Conservation (phyloP, 2,888 invertebrate genomes). For the Cotesia congregata region DNA sequence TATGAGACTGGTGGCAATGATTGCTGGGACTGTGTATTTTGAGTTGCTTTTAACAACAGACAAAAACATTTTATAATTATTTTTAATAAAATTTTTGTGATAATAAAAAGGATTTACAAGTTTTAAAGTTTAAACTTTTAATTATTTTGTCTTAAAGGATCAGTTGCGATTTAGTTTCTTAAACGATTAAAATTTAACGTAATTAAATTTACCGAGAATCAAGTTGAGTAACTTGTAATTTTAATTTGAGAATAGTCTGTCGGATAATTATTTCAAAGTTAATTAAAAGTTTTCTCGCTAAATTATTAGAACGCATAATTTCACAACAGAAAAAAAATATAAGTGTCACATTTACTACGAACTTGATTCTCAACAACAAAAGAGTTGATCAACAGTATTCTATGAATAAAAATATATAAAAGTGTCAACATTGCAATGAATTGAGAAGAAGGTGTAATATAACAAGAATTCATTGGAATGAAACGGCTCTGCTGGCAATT, state of each 20-base stretch:
- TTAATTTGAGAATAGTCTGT: no score
- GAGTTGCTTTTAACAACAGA: conserved; percentile 77
- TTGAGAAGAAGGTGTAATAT: background rate
- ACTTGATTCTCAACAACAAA: background rate
- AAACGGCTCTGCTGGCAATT: background rate
- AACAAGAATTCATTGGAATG: background rate
- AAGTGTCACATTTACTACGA: background rate
- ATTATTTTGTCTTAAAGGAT: no score
- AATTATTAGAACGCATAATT: no score
- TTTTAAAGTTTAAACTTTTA: no score
- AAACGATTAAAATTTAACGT: no score
- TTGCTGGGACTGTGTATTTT: conserved; percentile 92
- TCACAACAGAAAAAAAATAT: no score
- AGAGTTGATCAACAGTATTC: background rate
- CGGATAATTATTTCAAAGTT: no score
- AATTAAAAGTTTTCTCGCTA: no score
- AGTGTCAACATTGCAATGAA: background rate
- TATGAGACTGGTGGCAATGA: conserved; percentile 92
- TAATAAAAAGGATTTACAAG: no score
- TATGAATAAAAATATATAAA: background rate
- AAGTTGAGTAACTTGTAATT: no score
- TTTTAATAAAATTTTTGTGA: background rate
- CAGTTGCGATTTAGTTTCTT: no score
- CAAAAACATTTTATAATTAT: conserved; percentile 33
- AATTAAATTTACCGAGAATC: no score